phyloP scores from a whole-genome alignment of 2,888 invertebrate genomes.

The Pristionchus fissidentatus region DNA sequence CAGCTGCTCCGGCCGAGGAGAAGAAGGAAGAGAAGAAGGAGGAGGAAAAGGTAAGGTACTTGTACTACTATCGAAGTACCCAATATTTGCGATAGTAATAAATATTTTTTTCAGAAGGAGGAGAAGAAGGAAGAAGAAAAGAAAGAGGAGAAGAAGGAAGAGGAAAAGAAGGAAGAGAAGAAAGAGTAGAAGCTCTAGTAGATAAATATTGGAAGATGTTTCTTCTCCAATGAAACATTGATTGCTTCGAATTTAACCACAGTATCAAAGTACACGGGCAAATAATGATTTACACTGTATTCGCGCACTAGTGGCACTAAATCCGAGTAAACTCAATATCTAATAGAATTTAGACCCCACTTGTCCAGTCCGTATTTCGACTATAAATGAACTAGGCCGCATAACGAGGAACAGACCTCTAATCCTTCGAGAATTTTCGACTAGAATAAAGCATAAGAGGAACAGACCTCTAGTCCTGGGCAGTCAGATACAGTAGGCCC shows the following conservation, averaged over 20 bases:
- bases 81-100: neutral
- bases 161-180: constrained; percentile 13
- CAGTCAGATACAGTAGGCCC: constrained; percentile 54
- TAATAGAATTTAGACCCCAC: too few relatives aligned
- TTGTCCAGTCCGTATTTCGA: too few relatives aligned
- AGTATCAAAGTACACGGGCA: neutral
- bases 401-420: too few relatives aligned
- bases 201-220: constrained; percentile 31
- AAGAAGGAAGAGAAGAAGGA: constrained; percentile 7
- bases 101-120: neutral
- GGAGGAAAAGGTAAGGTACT: neutral
- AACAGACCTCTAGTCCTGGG: constrained; percentile 56
- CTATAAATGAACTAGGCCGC: too few relatives aligned
- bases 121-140: constrained; percentile 35
- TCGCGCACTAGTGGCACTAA: too few relatives aligned
- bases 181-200: neutral
- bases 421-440: too few relatives aligned
- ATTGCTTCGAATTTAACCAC: neutral
- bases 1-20: too few relatives aligned
- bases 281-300: too few relatives aligned
- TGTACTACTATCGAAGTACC: neutral
- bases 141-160: constrained; percentile 12
- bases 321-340: too few relatives aligned
- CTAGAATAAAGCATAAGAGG: too few relatives aligned
- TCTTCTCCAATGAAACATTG: constrained; percentile 18